phyloP scores from a whole-genome alignment of 2,888 invertebrate species.

The Caprella mutica region DNA sequence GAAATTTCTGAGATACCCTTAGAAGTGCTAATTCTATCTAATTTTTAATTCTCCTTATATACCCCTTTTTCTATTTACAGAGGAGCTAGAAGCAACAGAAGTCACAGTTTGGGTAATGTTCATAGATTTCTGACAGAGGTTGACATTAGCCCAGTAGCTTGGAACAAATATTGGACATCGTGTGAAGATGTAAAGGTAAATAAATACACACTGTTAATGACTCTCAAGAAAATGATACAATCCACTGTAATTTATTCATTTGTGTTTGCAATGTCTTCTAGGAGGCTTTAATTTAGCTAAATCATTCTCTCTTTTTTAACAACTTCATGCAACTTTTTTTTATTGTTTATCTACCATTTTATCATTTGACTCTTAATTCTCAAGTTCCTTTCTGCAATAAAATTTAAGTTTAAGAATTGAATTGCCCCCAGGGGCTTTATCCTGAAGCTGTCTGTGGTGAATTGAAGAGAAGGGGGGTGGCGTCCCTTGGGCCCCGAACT shows the following conservation, averaged over 20 bases:
- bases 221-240: not conserved
- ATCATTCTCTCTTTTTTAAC: not conserved
- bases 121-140: slow-evolving; percentile 9
- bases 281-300: not conserved
- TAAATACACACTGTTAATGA: not conserved
- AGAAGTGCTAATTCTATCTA: not conserved
- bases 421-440: too few species aligned
- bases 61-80: not conserved
- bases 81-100: not conserved
- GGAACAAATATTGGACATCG: slow-evolving; percentile 29
- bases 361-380: not conserved
- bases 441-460: too few species aligned
- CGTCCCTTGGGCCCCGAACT: too few species aligned
- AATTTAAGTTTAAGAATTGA: too few species aligned
- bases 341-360: not conserved
- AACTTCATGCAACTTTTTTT: not conserved
- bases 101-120: not conserved
- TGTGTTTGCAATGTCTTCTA: too few species aligned
- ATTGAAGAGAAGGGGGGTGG: too few species aligned
- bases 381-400: too few species aligned
- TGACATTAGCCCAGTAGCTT: slow-evolving; percentile 29
- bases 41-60: not conserved
- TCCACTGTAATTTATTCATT: too few species aligned
- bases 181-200: slow-evolving; percentile 23
- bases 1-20: not conserved